Evolutionary conservation across 2,797 vertebrate genomes (phyloP), one percentile per base, ranked within the genome.

Genomic region (Ciconia nigra): DNA sequence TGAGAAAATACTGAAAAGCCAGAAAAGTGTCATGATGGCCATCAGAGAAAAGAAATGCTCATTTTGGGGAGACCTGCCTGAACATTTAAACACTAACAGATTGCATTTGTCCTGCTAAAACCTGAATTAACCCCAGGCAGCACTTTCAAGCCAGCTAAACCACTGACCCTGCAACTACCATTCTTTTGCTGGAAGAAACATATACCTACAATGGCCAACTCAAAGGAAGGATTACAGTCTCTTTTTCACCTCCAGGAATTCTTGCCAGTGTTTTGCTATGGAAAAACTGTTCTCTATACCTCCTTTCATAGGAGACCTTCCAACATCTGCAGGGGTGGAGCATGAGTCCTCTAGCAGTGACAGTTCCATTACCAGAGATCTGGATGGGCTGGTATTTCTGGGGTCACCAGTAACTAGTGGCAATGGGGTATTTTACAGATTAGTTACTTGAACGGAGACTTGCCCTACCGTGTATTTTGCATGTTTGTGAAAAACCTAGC

Each of bases 41-140:
- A 63, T 67, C 39, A 85, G 24, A 85, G 18, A 41, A 96, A 89
- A 87, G 12, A 69, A 93, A 81, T 41, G 19, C 11, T 67, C 14
- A 24, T 79, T 80, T 35, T 54, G 42, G 28, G 46, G 69, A 80
- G 82, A 87, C 54, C 41, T 69, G 57, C 15, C 57, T 69, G 35
- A 83, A 33, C 35, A 58, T 59, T 90, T 82, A 69, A 92, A 74
- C 35, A 33, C n/a, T 35, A 74, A 33, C 54, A 72, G 28, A 92
- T 4, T 78, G 46, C 26, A 72, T 81, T 72, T 87, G 65, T 93
- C 35, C 76, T 69, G 28, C 54, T 80, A 72, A 85, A 96, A 81
- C 79, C 89, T 94, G 70, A 96, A 86, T 83, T 95, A 96, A 94
- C 94, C 93, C 31, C 89, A 88, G 52, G 76, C 83, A 96, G 49